Conservation (phyloP, 2,113 vertebrate genomes). For the Calypte anna region DNA sequence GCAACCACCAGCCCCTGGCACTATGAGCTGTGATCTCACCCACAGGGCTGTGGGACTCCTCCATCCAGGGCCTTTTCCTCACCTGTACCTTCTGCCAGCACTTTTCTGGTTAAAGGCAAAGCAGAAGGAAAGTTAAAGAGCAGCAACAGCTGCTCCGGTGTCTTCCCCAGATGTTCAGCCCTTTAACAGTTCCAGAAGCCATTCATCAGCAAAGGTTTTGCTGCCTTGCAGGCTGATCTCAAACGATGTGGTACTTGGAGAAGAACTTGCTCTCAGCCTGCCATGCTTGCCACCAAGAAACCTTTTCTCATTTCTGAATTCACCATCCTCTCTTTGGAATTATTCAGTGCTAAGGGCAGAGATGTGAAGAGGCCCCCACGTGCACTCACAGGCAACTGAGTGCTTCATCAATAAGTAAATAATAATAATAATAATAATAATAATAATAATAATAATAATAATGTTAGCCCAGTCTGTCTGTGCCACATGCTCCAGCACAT, state of each 20-base stretch:
- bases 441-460: background rate
- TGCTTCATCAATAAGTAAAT: too few species aligned
- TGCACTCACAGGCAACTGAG: background rate
- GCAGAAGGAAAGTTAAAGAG: slow-evolving; percentile 55
- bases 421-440: background rate
- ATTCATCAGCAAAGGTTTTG: slow-evolving; percentile 63
- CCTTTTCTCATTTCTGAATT: background rate
- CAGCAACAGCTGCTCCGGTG: slow-evolving; percentile 66
- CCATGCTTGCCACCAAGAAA: background rate
- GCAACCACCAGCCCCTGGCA: background rate
- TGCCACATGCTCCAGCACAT: background rate
- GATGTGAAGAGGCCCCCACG: background rate
- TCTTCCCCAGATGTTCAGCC: slow-evolving; percentile 68
- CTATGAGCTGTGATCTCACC: background rate
- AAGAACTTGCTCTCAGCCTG: background rate
- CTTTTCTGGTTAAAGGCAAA: slow-evolving; percentile 41
- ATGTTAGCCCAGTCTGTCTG: background rate
- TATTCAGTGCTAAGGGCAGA: background rate
- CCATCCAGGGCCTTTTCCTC: background rate
- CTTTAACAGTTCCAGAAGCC: slow-evolving; percentile 57
- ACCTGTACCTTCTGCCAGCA: slow-evolving; percentile 24
- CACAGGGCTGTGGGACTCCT: background rate
- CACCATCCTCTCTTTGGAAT: background rate
- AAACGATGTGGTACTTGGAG: slow-evolving; percentile 7
- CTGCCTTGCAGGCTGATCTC: slow-evolving; percentile 57